A percentile compares a stretch with the other conserved stretches of the same genome.
phyloP scores from a whole-genome alignment of 2,797 vertebrate species.

The Malurus splendens region DNA sequence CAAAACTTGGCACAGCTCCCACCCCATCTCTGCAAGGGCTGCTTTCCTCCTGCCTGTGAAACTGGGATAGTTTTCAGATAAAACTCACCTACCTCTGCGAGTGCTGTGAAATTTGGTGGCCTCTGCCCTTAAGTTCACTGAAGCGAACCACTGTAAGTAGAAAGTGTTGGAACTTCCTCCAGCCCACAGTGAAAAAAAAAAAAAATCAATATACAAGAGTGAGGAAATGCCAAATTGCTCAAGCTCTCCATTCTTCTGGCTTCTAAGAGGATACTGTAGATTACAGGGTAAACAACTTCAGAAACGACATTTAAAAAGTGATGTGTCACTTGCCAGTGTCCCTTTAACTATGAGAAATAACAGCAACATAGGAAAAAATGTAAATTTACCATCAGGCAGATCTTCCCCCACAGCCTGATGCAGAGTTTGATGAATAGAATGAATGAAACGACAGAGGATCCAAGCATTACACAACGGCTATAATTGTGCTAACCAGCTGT shows the following conservation, averaged over 20 bases:
- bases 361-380: slow-evolving; percentile 38
- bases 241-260: slow-evolving; percentile 18
- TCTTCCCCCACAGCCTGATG: not conserved
- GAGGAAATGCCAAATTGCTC: slow-evolving; percentile 32
- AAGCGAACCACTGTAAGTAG: not conserved
- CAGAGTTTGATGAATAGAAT: slow-evolving; percentile 59
- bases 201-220: not conserved
- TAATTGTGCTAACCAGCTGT: slow-evolving; percentile 65
- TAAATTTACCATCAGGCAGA: slow-evolving; percentile 41
- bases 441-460: slow-evolving; percentile 57
- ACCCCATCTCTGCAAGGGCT: not conserved
- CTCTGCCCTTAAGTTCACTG: not conserved
- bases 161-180: not conserved
- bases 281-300: slow-evolving; percentile 42
- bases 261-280: slow-evolving; percentile 40
- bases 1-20: not conserved
- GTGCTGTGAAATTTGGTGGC: not conserved
- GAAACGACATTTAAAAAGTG: slow-evolving; percentile 1
- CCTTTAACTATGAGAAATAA: slow-evolving; percentile 43
- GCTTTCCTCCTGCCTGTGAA: not conserved
- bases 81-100: not conserved
- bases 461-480: slow-evolving; percentile 59
- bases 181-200: not conserved
- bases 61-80: not conserved
- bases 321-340: slow-evolving; percentile 37